Percentiles rank a stretch among this genome's conserved stretches.
Conservation (phyloP, 2,113 vertebrate genomes). For the Bettongia penicillata region DNA sequence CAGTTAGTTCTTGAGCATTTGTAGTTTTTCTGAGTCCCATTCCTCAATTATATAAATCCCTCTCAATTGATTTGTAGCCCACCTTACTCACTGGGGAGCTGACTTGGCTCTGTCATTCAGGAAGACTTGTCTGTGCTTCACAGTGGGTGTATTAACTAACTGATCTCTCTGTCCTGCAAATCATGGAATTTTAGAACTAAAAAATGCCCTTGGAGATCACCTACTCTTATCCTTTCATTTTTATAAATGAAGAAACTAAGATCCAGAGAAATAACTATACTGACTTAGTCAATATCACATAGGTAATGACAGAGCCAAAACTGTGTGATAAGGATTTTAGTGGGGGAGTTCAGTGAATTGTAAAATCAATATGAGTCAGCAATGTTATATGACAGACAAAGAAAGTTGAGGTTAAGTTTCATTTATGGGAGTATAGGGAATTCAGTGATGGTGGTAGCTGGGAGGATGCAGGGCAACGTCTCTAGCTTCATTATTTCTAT, state of each 20-base stretch:
- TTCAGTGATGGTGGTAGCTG: background rate
- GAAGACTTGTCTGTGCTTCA: rapidly evolving
- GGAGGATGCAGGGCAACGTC: background rate
- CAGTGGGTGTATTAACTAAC: background rate
- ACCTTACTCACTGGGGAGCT: rapidly evolving
- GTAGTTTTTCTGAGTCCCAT: rapidly evolving
- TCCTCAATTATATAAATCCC: background rate
- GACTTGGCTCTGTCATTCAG: background rate
- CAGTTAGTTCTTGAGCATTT: background rate
- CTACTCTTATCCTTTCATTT: background rate
- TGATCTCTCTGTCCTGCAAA: background rate
- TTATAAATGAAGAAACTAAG: background rate
- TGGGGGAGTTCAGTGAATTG: background rate
- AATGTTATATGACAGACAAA: background rate
- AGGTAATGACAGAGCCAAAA: background rate
- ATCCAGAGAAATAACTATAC: background rate
- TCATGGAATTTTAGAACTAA: background rate
- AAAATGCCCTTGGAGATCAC: background rate
- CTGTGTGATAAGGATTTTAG: background rate
- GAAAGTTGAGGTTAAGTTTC: background rate
- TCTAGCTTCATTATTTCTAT: background rate
- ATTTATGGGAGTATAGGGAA: background rate
- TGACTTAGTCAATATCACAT: background rate
- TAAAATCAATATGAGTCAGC: background rate
- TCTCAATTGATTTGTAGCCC: background rate